Evolutionary conservation across 2,113 vertebrate genomes (phyloP).

Genomic region (Bubo scandiacus): DNA sequence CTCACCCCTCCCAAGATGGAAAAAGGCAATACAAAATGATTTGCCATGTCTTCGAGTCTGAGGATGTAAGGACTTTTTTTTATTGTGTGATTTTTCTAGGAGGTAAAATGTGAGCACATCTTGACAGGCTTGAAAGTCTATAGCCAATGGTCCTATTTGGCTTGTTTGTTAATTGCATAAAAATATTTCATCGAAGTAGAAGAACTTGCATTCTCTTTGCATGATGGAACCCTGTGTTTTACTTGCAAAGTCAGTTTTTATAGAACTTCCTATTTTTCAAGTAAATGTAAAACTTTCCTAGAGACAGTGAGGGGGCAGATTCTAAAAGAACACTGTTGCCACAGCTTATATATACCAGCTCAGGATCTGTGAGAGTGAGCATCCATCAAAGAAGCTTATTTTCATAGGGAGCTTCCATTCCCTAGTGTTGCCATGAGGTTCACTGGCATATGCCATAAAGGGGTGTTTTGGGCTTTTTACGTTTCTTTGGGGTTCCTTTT

Average conservation of each 20-base stretch:
- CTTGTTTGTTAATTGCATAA: neutral
- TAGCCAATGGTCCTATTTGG: neutral
- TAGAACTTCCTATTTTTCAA: neutral
- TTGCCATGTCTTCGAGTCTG: constrained; percentile 92
- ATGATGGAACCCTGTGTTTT: neutral
- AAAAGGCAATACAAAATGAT: constrained; percentile 94
- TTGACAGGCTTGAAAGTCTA: neutral
- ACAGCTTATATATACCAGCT: neutral
- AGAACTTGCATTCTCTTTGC: neutral
- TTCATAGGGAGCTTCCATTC: neutral
- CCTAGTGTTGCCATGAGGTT: too few species aligned
- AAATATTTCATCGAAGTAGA: neutral
- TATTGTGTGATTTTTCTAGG: neutral
- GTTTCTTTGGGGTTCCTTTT: neutral
- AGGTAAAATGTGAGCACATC: neutral
- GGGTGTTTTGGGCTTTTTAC: neutral
- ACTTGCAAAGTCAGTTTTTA: neutral
- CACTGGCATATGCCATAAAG: too few species aligned
- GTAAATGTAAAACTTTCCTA: neutral
- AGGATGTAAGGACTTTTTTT: constrained; percentile 81
- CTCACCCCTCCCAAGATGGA: constrained; percentile 84
- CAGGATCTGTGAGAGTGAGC: neutral
- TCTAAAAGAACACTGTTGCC: neutral
- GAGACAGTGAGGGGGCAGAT: neutral
- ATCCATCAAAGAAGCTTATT: neutral